Conservation (phyloP, 1,140 invertebrate species). For the Cydia fagiglandana region DNA sequence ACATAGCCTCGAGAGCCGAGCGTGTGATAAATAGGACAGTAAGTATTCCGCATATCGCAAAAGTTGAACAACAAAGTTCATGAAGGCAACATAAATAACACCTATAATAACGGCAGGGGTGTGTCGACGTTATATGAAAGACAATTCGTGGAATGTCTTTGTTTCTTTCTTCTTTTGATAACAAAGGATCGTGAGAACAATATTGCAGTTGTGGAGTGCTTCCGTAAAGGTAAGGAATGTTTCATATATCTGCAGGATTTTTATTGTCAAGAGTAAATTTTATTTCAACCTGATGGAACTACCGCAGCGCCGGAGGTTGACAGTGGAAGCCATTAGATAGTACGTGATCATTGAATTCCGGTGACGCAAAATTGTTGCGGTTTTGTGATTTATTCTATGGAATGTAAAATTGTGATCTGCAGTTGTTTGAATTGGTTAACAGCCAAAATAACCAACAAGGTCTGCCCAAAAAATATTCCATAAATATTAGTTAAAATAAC, state of each 20-base stretch:
- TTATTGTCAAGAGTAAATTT: neutral
- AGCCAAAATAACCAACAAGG: no score
- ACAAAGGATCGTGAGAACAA: slow-evolving; percentile 13
- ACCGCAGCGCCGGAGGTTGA: neutral
- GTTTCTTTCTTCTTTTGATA: slow-evolving; percentile 7
- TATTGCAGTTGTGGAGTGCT: neutral
- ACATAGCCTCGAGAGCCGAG: neutral
- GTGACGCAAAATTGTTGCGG: neutral
- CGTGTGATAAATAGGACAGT: slow-evolving; percentile 22
- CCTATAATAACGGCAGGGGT: neutral
- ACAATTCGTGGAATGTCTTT: slow-evolving; percentile 11
- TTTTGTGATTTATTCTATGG: neutral
- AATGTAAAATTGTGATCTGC: neutral
- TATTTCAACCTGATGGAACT: neutral
- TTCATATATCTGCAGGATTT: neutral
- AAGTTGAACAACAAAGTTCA: slow-evolving; percentile 30
- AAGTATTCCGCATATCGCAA: slow-evolving; percentile 29
- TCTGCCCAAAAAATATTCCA: no score
- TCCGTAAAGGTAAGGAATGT: slow-evolving; percentile 1
- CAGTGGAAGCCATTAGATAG: neutral
- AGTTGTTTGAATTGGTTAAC: no score
- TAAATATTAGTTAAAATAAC: no score
- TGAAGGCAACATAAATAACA: slow-evolving; percentile 28
- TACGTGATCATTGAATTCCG: neutral
- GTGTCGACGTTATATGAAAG: neutral